Percentiles rank a stretch among this genome's conserved stretches.
phyloP scores from a whole-genome alignment of 2,888 invertebrate genomes.

The Xylota segnis region DNA sequence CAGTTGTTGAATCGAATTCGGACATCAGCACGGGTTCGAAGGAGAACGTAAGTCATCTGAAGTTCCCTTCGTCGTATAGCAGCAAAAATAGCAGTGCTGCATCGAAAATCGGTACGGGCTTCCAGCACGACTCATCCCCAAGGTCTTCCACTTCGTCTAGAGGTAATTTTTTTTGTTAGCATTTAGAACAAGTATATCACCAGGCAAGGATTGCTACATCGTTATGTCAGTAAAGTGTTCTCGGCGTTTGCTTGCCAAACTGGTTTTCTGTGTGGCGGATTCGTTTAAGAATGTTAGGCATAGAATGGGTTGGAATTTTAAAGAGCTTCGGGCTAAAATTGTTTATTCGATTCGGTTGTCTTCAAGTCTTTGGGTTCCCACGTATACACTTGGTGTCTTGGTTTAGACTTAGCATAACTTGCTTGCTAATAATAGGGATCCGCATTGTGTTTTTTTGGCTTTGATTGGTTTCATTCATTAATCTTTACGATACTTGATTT shows the following conservation, averaged over 20 bases:
- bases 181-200: slow-evolving; percentile 30
- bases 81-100: slow-evolving; percentile 18
- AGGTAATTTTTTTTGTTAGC: slow-evolving; percentile 54
- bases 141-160: slow-evolving; percentile 67
- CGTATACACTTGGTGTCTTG: background rate
- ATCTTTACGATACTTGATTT: background rate
- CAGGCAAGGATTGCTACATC: background rate
- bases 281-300: too few relatives aligned
- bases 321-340: too few relatives aligned
- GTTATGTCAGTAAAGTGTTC: background rate
- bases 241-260: background rate
- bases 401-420: background rate
- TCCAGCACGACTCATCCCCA: slow-evolving; percentile 52
- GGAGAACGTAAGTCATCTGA: slow-evolving; percentile 30
- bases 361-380: background rate
- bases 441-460: background rate
- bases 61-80: slow-evolving; percentile 19
- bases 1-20: slow-evolving; percentile 8
- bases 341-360: too few relatives aligned
- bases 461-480: background rate
- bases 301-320: too few relatives aligned
- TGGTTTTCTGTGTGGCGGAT: background rate
- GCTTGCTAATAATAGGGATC: background rate
- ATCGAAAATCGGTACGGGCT: slow-evolving; percentile 41
- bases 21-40: background rate